Percentiles rank a stretch among this genome's conserved stretches.
Conservation (phyloP, 2,888 invertebrate species). For the Abrostola tripartita region DNA sequence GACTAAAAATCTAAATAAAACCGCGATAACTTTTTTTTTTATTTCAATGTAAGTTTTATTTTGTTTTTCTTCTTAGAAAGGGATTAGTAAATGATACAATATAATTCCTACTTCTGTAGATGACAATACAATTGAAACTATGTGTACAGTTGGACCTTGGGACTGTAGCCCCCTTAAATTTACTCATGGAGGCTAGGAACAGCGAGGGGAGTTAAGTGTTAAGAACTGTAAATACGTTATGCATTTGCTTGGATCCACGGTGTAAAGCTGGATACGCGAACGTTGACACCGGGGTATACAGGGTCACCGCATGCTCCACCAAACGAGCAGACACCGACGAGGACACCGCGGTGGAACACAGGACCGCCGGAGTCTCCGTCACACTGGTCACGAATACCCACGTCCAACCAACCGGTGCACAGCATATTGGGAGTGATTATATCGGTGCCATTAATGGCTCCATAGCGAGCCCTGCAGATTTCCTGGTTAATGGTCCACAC, state of each 20-base stretch:
- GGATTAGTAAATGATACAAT: too few species aligned
- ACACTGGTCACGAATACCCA: conserved; percentile 64
- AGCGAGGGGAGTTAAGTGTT: too few species aligned
- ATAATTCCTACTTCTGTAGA: too few species aligned
- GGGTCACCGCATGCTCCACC: conserved; percentile 54
- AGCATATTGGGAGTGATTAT: conserved; percentile 60
- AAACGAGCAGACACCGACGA: conserved; percentile 62
- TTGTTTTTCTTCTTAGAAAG: too few species aligned
- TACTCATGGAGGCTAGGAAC: too few species aligned
- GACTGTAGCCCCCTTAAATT: too few species aligned
- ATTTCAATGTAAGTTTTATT: too few species aligned
- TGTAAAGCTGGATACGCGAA: conserved; percentile 54
- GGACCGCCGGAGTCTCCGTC: conserved; percentile 65
- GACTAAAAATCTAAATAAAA: too few species aligned
- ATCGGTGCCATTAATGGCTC: neutral
- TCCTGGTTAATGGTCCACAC: conserved; percentile 62
- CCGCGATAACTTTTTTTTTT: too few species aligned
- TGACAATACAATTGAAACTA: too few species aligned
- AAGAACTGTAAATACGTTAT: conserved; percentile 47
- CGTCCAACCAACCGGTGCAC: conserved; percentile 61
- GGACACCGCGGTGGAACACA: conserved; percentile 57
- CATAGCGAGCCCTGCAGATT: conserved; percentile 50
- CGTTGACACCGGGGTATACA: conserved; percentile 59
- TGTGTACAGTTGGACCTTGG: too few species aligned
- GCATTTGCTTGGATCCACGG: conserved; percentile 64